Evolutionary conservation across 2,888 invertebrate genomes (phyloP).

Genomic region (Cantharis lateralis): DNA sequence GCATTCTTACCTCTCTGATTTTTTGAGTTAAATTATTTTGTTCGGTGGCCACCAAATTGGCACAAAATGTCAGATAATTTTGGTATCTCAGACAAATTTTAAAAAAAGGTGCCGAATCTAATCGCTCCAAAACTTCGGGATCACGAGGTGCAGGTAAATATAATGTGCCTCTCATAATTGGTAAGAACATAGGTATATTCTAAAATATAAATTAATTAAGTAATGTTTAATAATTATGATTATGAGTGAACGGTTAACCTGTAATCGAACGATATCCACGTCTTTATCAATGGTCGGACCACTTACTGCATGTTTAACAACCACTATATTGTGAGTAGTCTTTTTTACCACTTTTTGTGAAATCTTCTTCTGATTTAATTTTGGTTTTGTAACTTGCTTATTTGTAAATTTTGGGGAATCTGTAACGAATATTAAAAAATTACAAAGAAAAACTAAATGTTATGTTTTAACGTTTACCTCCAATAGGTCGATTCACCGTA

Average conservation of each 20-base stretch:
- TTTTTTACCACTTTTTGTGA: constrained; percentile 57
- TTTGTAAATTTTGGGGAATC: constrained; percentile 83
- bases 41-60: constrained; percentile 80
- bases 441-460: not conserved
- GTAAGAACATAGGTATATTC: constrained; percentile 89
- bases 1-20: constrained; percentile 70
- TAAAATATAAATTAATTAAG: constrained; percentile 50
- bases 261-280: constrained; percentile 72
- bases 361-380: constrained; percentile 47
- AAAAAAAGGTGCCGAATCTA: constrained; percentile 67
- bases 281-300: constrained; percentile 71
- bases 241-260: constrained; percentile 53
- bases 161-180: constrained; percentile 87
- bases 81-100: constrained; percentile 82
- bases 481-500: constrained; percentile 86
- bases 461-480: constrained; percentile 59
- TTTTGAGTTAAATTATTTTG: constrained; percentile 75
- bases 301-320: constrained; percentile 74
- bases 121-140: constrained; percentile 82
- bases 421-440: constrained; percentile 42
- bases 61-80: constrained; percentile 80
- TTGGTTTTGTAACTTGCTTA: constrained; percentile 56
- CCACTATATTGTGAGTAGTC: constrained; percentile 75
- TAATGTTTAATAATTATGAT: not conserved
- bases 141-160: constrained; percentile 85